A percentile compares a stretch with the other conserved stretches of the same genome.
Conservation (phyloP, 2,113 vertebrate species). For the Cyprinodon tularosa region DNA sequence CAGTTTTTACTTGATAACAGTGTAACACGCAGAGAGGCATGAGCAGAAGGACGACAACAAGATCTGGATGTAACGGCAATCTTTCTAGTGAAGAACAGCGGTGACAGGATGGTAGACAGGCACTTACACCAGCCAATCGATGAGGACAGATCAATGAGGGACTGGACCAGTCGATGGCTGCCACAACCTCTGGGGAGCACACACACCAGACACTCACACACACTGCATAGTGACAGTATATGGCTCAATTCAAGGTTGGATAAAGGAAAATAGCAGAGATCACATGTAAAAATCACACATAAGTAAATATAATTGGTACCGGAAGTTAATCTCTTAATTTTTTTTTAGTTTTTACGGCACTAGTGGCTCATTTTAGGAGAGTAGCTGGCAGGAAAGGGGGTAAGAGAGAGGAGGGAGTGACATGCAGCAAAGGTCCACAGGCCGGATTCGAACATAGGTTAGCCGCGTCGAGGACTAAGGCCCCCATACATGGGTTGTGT, state of each 20-base stretch:
- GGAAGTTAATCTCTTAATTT: too few species aligned
- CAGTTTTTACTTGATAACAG: not conserved
- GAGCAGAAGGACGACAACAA: not conserved
- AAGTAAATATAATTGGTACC: too few species aligned
- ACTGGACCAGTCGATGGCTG: conserved; percentile 39
- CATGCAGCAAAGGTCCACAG: too few species aligned
- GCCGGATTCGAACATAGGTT: too few species aligned
- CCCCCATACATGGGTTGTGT: too few species aligned
- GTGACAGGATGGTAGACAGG: conserved; percentile 53
- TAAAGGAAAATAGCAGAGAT: not conserved
- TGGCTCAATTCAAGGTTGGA: conserved; percentile 1
- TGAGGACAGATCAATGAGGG: conserved; percentile 43
- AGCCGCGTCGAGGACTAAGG: too few species aligned
- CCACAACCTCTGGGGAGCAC: conserved; percentile 14
- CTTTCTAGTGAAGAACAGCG: conserved; percentile 13
- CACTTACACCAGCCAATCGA: conserved; percentile 56
- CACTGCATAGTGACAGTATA: not conserved
- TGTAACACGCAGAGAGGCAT: conserved; percentile 6
- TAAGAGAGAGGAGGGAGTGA: too few species aligned
- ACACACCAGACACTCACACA: conserved; percentile 18
- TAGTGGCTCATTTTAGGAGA: too few species aligned
- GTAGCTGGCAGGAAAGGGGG: too few species aligned
- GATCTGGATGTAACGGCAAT: conserved; percentile 16
- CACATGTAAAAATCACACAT: not conserved
- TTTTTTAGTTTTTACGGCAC: too few species aligned